Base-by-base conservation (phyloP, 2,888 invertebrate species). In the Acanthoscelides obtectus region DNA sequence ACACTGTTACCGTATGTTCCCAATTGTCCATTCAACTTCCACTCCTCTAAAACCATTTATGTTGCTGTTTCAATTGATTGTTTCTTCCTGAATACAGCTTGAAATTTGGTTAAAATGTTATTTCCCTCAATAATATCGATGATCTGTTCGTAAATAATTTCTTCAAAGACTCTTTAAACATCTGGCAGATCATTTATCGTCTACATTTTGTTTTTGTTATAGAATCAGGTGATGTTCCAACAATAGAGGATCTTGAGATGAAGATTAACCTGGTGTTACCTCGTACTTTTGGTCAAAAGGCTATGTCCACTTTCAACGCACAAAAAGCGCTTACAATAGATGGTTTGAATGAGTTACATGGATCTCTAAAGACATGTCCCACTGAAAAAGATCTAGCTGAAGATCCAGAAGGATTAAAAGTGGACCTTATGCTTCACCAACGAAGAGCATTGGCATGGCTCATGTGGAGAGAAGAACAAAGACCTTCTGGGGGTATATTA, bases 401-500 rank as follows among this genome's bases (percentile, higher is more conserved):
- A 8, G 88, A 90, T 76, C 94, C 94, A 0, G 80, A 81, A 25
- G 91, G 90, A 0, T 83, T 97, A 0, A 88, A 86, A 80, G 87
- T 94, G 0, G 75, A 85, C 8, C 86, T 98, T 2, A 93, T 96
- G 93, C 86, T 88, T 12, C 96, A 98, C 86, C 98, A 98, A 84
- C 88, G 90, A 75, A 91, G 93, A 80, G 98, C 95, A 0, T 86
- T 98, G 0, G 90, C 93, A 17, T 98, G 98, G 97, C 87, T 98
- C 80, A 81, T 88, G 21, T 98, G 97, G 96, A 86, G 79, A 69
- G 98, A 98, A 86, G 87, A 87, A n/a, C 94, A 96, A 83, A 91
- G 90, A 70, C 94, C 95, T 0, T 86, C 91, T 63, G 96, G 97
- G 0, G 98, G 98, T 19, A 94, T 98, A 77, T 87, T 98, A 69